Evolutionary conservation across 2,797 vertebrate genomes (phyloP), one percentile per base, ranked within the genome.

Genomic region (Acipenser ruthenus): DNA sequence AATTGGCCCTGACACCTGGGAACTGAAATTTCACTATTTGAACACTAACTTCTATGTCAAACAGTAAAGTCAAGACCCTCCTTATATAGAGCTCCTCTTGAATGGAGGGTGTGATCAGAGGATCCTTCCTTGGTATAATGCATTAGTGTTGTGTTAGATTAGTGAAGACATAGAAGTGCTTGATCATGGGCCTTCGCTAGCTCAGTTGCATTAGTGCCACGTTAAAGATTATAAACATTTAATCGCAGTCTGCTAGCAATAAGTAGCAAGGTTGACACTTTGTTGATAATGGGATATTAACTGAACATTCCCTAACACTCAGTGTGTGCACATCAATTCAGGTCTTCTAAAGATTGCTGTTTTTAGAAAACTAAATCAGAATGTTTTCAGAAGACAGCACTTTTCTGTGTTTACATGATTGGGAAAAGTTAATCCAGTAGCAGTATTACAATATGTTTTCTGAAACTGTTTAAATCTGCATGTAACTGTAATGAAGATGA

Each of bases 1-100:
- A 87, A 87, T 90, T 83, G 85, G 82, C 76, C 85, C 82, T 82
- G 83, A 82, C 89, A 91, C 89, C 88, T 90, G 89, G 90, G 85
- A 84, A 87, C 82, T 84, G 83, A 87, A 84, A 84, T 83, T 84
- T 59, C 80, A 82, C 86, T 86, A 88, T 86, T 82, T 88, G 86
- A 83, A 88, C 87, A 82, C 78, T 73, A 86, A 87, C 80, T 37
- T 37, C 37, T 37, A 37, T 37, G 37, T 37, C 4, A 37, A 37
- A 37, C 37, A 37, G 37, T 37, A 37, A 37, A 37, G 55, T 58
- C 15, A 58, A 58, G 37, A 37, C 37, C 37, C 37, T 37, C 37
- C 37, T 37, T 37, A 37, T 37, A 37, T 37, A 37, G 37, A 37
- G 37, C 37, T 37, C 37, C 37, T 37, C 37, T 37, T 37, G 37